Evolutionary conservation across 1,140 invertebrate genomes (phyloP).

Genomic region (Scaptodrosophila lebanonensis): DNA sequence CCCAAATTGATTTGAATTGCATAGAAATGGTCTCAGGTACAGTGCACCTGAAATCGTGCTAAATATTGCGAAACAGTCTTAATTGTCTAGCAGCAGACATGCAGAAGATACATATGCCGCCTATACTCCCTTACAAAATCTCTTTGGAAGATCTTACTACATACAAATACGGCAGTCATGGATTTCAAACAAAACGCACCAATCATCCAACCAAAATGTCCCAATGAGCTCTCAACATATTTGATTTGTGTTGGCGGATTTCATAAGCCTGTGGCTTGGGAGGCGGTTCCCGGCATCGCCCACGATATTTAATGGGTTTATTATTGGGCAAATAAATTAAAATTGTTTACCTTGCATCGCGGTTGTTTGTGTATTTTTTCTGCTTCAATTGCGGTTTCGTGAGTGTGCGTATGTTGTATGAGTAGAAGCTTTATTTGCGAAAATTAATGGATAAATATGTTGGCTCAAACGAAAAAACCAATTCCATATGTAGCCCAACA

Average conservation of each 20-base stretch:
- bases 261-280: conserved; percentile 24
- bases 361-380: conserved; percentile 23
- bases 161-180: too few species aligned
- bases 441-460: conserved; percentile 72
- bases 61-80: too few species aligned
- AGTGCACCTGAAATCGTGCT: too few species aligned
- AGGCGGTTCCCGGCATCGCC: neutral
- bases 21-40: too few species aligned
- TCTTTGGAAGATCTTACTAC: too few species aligned
- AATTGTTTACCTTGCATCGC: conserved; percentile 67
- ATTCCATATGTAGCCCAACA: neutral
- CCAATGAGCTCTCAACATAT: conserved; percentile 40
- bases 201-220: too few species aligned
- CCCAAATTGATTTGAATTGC: too few species aligned
- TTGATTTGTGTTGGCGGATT: conserved; percentile 39
- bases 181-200: too few species aligned
- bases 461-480: conserved; percentile 22
- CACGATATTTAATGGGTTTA: conserved; percentile 57
- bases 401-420: conserved; percentile 65
- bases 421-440: conserved; percentile 66
- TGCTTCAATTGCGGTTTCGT: conserved; percentile 62
- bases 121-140: too few species aligned
- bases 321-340: conserved; percentile 73
- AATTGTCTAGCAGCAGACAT: too few species aligned
- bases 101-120: too few species aligned